Percentiles rank a stretch among this genome's conserved stretches.
These are phyloP conservation scores for Oryzias celebensis DNA, from an alignment of 2,113 vertebrate genomes.

Conservation along the genomic window DNA sequence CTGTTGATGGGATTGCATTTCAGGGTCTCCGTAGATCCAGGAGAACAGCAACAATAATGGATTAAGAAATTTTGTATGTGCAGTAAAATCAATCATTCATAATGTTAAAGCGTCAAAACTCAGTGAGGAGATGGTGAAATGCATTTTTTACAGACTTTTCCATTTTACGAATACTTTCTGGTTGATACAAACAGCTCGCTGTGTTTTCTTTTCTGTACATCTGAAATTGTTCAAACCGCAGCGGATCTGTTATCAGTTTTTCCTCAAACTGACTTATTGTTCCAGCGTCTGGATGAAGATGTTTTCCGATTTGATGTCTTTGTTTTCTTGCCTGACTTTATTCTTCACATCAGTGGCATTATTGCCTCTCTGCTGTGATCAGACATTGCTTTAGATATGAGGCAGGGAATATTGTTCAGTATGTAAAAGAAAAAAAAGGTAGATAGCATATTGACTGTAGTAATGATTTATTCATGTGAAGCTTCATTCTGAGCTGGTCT, in stretches of 20 bases:
- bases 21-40: too few relatives aligned
- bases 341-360: background rate
- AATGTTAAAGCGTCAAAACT: too few relatives aligned
- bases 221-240: background rate
- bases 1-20: too few relatives aligned
- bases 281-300: conserved; percentile 7
- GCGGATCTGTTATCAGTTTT: conserved; percentile 14
- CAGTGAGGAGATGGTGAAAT: too few relatives aligned
- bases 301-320: conserved; percentile 14
- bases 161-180: too few relatives aligned
- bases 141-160: too few relatives aligned
- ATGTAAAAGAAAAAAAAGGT: conserved; percentile 37
- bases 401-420: conserved; percentile 19
- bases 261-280: background rate
- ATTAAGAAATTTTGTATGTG: too few relatives aligned
- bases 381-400: conserved; percentile 7
- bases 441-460: conserved; percentile 5
- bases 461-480: conserved; percentile 21
- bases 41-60: too few relatives aligned
- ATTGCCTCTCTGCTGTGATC: conserved; percentile 4
- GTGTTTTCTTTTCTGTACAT: background rate
- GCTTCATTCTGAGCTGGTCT: conserved; percentile 25
- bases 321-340: conserved; percentile 5
- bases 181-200: too few relatives aligned
- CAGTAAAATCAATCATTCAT: too few relatives aligned